phyloP scores from a whole-genome alignment of 30 jellyfish, hydroid and myxozoan genomes.

The Cassiopea xamachana region DNA sequence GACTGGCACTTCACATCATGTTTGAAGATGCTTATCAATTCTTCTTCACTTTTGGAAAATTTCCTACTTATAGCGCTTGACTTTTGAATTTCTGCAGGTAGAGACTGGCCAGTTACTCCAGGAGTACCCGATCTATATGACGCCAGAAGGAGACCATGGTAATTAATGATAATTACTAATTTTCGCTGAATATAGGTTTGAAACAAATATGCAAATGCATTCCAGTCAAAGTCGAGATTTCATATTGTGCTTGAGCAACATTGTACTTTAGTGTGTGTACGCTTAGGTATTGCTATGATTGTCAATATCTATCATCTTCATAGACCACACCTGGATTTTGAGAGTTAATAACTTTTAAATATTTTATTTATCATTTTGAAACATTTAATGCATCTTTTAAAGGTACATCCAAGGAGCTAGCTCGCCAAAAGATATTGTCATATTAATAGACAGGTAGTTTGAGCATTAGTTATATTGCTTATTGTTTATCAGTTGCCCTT shows the following conservation, averaged over 20 bases:
- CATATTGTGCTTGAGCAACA: no score
- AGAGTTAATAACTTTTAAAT: neutral
- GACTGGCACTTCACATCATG: no score
- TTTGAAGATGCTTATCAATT: no score
- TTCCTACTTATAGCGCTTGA: neutral
- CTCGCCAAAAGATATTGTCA: constrained; percentile 86
- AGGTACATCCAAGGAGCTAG: constrained; percentile 98
- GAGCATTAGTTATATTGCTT: neutral
- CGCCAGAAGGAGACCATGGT: constrained; percentile 94
- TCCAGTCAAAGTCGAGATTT: no score
- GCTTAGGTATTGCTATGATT: no score
- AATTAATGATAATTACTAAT: neutral
- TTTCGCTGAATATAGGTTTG: neutral
- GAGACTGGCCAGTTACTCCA: constrained; percentile 88
- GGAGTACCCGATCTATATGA: constrained; percentile 88
- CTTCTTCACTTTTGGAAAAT: neutral
- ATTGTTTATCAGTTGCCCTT: no score
- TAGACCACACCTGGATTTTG: no score
- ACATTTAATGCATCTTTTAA: neutral
- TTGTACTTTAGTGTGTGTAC: no score
- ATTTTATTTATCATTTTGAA: neutral
- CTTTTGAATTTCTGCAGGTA: constrained; percentile 16
- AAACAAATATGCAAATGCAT: no score
- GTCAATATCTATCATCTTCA: no score
- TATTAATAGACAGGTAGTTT: constrained; percentile 77